Evolutionary conservation across 2,888 invertebrate species (phyloP), one percentile per base, ranked within the genome.

Genomic region (Aleiodes testaceus): DNA sequence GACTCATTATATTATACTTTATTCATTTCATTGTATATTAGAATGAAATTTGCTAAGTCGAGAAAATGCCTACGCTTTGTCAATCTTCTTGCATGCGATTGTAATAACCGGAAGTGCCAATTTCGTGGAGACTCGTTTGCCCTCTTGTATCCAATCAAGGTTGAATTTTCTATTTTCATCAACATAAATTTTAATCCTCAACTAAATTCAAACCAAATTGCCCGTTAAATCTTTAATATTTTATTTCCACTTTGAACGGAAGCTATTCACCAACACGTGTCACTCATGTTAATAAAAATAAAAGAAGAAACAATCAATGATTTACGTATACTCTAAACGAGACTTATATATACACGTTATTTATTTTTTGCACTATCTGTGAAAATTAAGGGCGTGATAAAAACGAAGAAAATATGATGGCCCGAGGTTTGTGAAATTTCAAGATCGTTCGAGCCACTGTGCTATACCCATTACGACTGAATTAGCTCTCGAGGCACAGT

Each of bases 401-500:
- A 36, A 66, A 67, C 22, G 66, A 66, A 59, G 11, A 52, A 50
- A 68, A 53, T 55, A 47, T 50, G 50, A 44, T 26, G 50, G 26
- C 26, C 55, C 53, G 66, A 42, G 22, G 30, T 72, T 61, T 52
- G 30, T 42, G 7, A 22, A 16, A 59, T 50, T 65, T 65, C 45
- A 65, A 65, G 64, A 65, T 36, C 64, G 14, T 47, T 20, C 67
- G 16, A 70, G 67, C 36, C 65, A 70, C 61, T 44, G 36, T 76
- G 77, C 76, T 76, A 80, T 80, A 76, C 80, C 77, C 79, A 77
- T 74, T 77, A 77, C 79, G 83, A 83, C 83, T 83, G 83, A 83
- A 83, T 83, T 83, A 83, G 81, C 83, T 81, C 83, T 81, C 49
- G 78, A 80, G 81, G 81, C 79, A 76, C 77, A 78, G 80, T 81